A percentile compares a stretch with the other conserved stretches of the same genome.
Conservation (phyloP, 2,888 invertebrate genomes). For the Agrilus cyanescens region DNA sequence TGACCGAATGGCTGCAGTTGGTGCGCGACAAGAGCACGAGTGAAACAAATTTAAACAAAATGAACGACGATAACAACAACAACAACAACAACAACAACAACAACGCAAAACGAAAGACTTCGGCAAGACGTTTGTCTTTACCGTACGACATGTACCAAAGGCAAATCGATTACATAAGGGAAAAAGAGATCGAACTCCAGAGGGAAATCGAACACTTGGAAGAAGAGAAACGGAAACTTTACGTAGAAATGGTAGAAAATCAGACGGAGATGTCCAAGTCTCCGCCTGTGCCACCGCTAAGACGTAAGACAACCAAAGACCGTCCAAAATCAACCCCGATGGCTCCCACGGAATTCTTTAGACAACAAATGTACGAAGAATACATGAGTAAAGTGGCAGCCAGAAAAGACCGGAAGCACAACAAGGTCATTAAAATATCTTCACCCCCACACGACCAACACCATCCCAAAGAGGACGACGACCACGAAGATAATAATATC, state of each 20-base stretch:
- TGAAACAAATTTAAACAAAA: constrained; percentile 6
- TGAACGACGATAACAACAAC: constrained; percentile 16
- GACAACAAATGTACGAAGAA: constrained; percentile 75
- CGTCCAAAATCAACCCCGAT: constrained; percentile 28
- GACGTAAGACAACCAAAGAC: too few species aligned
- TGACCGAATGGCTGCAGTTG: constrained; percentile 41
- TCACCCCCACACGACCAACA: constrained; percentile 37
- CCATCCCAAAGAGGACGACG: constrained; percentile 19
- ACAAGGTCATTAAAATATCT: constrained; percentile 70
- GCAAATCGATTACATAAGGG: constrained; percentile 52
- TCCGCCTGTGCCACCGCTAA: constrained; percentile 5
- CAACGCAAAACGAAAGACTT: constrained; percentile 6
- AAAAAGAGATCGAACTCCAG: constrained; percentile 57
- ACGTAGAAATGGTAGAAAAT: constrained; percentile 29
- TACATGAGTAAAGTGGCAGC: constrained; percentile 69
- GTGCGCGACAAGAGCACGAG: constrained; percentile 32
- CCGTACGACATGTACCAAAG: constrained; percentile 52
- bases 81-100: constrained; percentile 5
- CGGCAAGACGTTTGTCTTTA: constrained; percentile 43
- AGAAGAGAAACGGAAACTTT: constrained; percentile 38
- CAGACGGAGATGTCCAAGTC: constrained; percentile 5
- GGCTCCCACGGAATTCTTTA: constrained; percentile 54
- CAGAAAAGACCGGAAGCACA: constrained; percentile 63
- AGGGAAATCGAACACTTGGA: constrained; percentile 52
- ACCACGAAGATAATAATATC: constrained; percentile 21